These are phyloP conservation scores for Catagonus wagneri DNA, from an alignment of 2,113 vertebrate genomes.

Conservation along the genomic window DNA sequence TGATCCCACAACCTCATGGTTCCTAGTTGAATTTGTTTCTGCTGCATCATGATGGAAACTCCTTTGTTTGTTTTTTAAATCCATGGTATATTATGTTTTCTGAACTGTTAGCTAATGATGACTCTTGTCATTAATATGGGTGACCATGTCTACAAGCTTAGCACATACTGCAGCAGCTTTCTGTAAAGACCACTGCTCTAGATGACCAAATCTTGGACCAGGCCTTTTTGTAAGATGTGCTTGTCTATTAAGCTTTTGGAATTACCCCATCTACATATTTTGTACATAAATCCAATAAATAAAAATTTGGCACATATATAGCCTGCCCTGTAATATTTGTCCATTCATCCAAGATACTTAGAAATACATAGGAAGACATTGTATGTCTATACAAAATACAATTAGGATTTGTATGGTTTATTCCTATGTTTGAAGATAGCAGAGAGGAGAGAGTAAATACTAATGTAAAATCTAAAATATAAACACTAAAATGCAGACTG, in stretches of 20 bases:
- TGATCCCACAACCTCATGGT: too few relatives aligned
- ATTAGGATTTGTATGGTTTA: background rate
- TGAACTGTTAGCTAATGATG: slow-evolving; percentile 41
- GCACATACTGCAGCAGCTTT: slow-evolving; percentile 76
- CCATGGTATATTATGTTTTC: background rate
- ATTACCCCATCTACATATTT: background rate
- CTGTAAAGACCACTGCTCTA: background rate
- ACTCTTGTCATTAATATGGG: slow-evolving; percentile 65
- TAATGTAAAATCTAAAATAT: slow-evolving; percentile 21
- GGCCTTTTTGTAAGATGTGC: background rate
- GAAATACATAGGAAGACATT: background rate
- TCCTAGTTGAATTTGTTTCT: too few relatives aligned
- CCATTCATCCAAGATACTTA: background rate
- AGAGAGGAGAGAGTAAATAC: background rate
- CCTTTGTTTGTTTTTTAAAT: background rate
- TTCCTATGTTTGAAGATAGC: slow-evolving; percentile 39
- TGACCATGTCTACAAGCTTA: slow-evolving; percentile 68
- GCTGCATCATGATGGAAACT: too few relatives aligned
- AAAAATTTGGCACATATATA: background rate
- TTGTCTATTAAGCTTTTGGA: background rate
- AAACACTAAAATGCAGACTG: slow-evolving; percentile 24
- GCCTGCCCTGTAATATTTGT: background rate
- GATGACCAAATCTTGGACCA: background rate
- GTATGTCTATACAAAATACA: background rate
- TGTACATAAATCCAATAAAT: background rate